A percentile compares a stretch with the other conserved stretches of the same genome.
These are phyloP conservation scores for Nephotettix cincticeps DNA, from an alignment of 1,140 invertebrate genomes.

Conservation along the genomic window DNA sequence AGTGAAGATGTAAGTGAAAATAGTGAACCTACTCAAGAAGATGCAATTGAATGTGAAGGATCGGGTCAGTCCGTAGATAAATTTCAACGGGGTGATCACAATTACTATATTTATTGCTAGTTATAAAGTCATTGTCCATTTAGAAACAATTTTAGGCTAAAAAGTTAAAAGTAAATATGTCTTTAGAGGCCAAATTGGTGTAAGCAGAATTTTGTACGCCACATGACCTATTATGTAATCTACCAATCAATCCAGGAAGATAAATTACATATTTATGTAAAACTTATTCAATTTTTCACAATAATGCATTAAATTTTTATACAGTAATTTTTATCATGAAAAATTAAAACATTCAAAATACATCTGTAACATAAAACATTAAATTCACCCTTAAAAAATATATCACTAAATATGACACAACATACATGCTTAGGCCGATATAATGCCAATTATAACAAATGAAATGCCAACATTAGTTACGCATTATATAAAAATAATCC, in stretches of 20 bases:
- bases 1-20: too few relatives aligned
- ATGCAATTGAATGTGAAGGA: too few relatives aligned
- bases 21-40: too few relatives aligned
- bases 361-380: neutral
- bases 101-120: too few relatives aligned
- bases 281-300: neutral
- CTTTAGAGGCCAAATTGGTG: too few relatives aligned
- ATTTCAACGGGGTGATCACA: too few relatives aligned
- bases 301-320: neutral
- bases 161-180: neutral
- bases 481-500: constrained; percentile 9
- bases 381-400: neutral
- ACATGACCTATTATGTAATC: neutral
- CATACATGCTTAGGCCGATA: neutral
- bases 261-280: neutral
- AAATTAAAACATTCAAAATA: neutral
- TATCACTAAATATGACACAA: neutral
- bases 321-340: neutral
- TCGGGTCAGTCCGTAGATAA: too few relatives aligned
- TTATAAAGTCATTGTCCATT: too few relatives aligned
- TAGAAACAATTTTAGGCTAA: too few relatives aligned
- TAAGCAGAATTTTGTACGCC: too few relatives aligned
- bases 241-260: neutral
- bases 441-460: neutral
- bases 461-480: neutral